Conservation (phyloP, 2,888 invertebrate species). For the Trichopria drosophilae region DNA sequence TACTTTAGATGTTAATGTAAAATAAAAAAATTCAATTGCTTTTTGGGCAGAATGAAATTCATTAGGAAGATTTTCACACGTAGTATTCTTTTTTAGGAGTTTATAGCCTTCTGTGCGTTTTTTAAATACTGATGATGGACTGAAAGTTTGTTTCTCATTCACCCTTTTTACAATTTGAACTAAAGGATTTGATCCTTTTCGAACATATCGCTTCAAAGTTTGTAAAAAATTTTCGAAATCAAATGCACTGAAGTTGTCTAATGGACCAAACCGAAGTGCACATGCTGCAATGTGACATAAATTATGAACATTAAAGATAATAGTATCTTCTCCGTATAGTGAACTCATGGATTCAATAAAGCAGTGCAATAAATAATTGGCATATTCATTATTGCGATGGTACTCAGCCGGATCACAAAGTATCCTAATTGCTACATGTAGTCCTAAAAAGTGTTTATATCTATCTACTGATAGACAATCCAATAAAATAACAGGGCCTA, state of each 20-base stretch:
- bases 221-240: constrained; percentile 34
- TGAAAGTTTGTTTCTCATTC: not conserved
- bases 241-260: no score
- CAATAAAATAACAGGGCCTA: constrained; percentile 32
- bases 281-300: constrained; percentile 35
- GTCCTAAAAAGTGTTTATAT: constrained; percentile 32
- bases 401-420: constrained; percentile 27
- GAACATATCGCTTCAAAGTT: constrained; percentile 20
- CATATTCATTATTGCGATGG: constrained; percentile 24
- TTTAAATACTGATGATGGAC: no score
- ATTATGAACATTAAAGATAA: constrained; percentile 36
- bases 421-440: constrained; percentile 31
- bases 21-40: no score
- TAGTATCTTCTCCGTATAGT: constrained; percentile 30
- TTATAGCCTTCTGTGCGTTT: no score
- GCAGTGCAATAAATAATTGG: constrained; percentile 29
- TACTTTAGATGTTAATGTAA: constrained; percentile 9
- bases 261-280: constrained; percentile 30
- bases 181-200: constrained; percentile 4
- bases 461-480: constrained; percentile 16
- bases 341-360: constrained; percentile 28
- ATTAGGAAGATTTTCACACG: constrained; percentile 23
- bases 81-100: not conserved
- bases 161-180: constrained; percentile 9
- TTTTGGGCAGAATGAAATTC: no score